Base-by-base conservation (phyloP, 2,113 vertebrate species). In the Datnioides undecimradiatus region DNA sequence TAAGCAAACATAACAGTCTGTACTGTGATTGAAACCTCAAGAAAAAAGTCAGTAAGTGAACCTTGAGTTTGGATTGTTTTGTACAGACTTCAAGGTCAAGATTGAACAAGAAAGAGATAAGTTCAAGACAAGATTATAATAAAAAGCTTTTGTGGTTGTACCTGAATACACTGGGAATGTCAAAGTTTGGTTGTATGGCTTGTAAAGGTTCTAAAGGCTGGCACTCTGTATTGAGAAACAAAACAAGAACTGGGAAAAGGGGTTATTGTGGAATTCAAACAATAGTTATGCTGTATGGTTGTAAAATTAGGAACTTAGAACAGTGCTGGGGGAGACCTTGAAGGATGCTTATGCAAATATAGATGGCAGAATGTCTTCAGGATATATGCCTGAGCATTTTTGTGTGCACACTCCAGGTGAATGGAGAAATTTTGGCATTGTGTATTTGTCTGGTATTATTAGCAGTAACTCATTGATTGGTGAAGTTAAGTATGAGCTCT, bases 231-330 rank as follows among this genome's bases (percentile, higher is more conserved):
- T 1, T 6, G 10, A 19, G 19, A 36, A 58, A 58, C 19, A 11
- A 21, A 57, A 21, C 9, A 11, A 11, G 21, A 34, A 11, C 17
- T 25, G 8, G 23, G 0, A 4, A 40, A 43, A 55, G 11, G 14
- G 10, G 46, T 11, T 11, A 17, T 23, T 51, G 8, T 16, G 19
- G 36, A 10, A 45, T 71, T 3, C 17, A n/a, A 43, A 17, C 23
- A 25, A 19, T 19, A 29, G 38, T 19, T 21, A 21, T 27, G 1
- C 16, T 54, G 16, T 51, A 23, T 38, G 33, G 12, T 36, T 69
- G 11, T 54, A 54, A 40, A 54, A 69, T 41, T 8, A 49, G 46
- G 23, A 68, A 54, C 48, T 68, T 52, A 38, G 23, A 55, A 17
- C 1, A 2, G 33, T 19, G 7, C 45, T 43, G 38, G 4, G 36